Percentiles rank a stretch among this genome's conserved stretches.
Conservation (phyloP, 2,113 vertebrate species). For the Opisthocomus hoazin region DNA sequence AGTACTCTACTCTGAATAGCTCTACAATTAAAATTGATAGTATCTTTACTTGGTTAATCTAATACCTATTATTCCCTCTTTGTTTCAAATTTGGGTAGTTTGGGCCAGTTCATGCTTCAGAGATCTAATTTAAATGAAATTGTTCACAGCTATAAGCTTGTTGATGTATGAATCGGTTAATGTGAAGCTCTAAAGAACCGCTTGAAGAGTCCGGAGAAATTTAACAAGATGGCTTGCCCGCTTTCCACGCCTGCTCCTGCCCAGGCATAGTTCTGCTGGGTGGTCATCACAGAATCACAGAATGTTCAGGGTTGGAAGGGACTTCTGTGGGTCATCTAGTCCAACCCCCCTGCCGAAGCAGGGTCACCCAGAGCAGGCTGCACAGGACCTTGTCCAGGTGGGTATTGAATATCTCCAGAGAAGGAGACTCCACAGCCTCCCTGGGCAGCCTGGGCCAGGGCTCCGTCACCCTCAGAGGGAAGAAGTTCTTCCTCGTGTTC, state of each 20-base stretch:
- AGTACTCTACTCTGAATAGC: not conserved
- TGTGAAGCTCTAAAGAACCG: not conserved
- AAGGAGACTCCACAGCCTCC: too few relatives aligned
- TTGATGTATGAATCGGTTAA: not conserved
- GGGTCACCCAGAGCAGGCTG: too few relatives aligned
- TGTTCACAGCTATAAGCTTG: not conserved
- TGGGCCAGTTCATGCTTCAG: not conserved
- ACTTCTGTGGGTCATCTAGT: too few relatives aligned
- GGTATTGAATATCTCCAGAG: too few relatives aligned
- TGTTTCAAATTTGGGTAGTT: not conserved
- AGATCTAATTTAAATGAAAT: not conserved
- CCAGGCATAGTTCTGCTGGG: not conserved
- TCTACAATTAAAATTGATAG: slow-evolving; percentile 6
- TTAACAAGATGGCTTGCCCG: not conserved
- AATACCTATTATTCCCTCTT: not conserved
- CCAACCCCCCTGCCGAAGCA: too few relatives aligned
- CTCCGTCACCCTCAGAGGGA: too few relatives aligned
- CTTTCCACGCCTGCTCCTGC: not conserved
- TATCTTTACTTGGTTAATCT: not conserved
- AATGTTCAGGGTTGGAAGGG: too few relatives aligned
- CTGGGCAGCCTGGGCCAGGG: too few relatives aligned
- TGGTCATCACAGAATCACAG: too few relatives aligned
- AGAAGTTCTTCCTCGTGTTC: too few relatives aligned
- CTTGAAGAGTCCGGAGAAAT: not conserved
- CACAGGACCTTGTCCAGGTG: too few relatives aligned